Evolutionary conservation across 2,888 invertebrate species (phyloP), one percentile per base, ranked within the genome.

Genomic region (Calameuta idolon): DNA sequence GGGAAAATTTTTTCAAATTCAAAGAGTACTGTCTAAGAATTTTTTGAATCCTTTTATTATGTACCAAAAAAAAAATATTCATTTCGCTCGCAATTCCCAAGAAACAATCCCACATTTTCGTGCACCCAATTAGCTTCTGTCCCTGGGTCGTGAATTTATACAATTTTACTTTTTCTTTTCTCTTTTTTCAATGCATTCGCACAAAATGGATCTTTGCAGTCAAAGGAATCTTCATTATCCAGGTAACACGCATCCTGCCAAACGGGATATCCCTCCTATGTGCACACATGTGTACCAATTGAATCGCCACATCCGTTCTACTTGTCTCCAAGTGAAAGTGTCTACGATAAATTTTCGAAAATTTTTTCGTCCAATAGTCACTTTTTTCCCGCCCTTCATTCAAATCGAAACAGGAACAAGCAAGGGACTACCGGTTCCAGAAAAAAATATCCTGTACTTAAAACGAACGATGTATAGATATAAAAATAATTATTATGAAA

Each of bases 291-390:
- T 34, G 31, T 71, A 31, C 33, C 71, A 74, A 74, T 34, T 78
- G 83, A 85, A 83, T 83, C 83, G 82, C 84, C 82, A 83, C 85
- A 85, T 86, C 85, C 86, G 86, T 82, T 88, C 86, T 83, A 86
- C 85, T 84, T 88, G 69, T 69, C 40, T 79, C 81, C 81, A 83
- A 86, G 85, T 85, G 85, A 86, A 85, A 85, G 85, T 86, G 83
- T 30, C 79, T 55, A 55, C 0, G 23, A 23, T 23, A 55, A 9
- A 15, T 55, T 23, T 23, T 55, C 55, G 1, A 23, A 55, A 23
- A 23, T 12, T 37, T 12, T 11, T 37, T 37, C 37, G 34, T 12
- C 23, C 9, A 23, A 23, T 55, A 23, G 23, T 23, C 9, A 23
- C 55, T 23, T 23, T 23, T 55, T 55, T 23, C 55, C 15, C 40